Evolutionary conservation across 2,888 invertebrate species (phyloP).

Genomic region (Tetramorium bicarinatum): DNA sequence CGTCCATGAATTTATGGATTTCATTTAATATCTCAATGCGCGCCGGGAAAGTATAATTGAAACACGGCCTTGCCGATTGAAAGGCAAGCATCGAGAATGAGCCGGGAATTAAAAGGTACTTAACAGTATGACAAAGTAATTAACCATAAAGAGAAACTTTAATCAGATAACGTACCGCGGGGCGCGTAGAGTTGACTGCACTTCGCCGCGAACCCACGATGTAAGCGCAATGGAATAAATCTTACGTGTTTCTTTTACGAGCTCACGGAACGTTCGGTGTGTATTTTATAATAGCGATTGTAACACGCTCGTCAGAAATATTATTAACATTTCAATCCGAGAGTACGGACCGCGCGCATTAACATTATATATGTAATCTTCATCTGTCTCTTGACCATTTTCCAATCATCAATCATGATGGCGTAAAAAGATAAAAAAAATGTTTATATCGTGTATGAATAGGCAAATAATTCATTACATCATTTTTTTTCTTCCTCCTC

Average conservation of each 20-base stretch:
- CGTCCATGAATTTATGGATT: slow-evolving; percentile 80
- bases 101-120: slow-evolving; percentile 63
- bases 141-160: slow-evolving; percentile 71
- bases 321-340: slow-evolving; percentile 39
- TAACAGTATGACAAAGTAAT: slow-evolving; percentile 75
- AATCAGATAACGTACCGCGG: slow-evolving; percentile 65
- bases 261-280: neutral
- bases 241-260: neutral
- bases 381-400: slow-evolving; percentile 3
- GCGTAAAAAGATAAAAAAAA: neutral
- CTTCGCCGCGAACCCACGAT: slow-evolving; percentile 27
- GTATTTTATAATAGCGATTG: slow-evolving; percentile 21
- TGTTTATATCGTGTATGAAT: neutral
- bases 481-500: neutral
- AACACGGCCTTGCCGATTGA: slow-evolving; percentile 73
- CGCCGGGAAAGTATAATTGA: slow-evolving; percentile 70
- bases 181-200: slow-evolving; percentile 32
- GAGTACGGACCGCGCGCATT: neutral
- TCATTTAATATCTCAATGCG: slow-evolving; percentile 79
- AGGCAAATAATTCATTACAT: slow-evolving; percentile 1
- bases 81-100: slow-evolving; percentile 63
- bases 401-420: slow-evolving; percentile 10
- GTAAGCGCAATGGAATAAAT: slow-evolving; percentile 28
- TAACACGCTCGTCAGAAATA: slow-evolving; percentile 18
- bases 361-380: neutral